phyloP scores from a whole-genome alignment of 2,113 vertebrate species.

The Heptranchias perlo region DNA sequence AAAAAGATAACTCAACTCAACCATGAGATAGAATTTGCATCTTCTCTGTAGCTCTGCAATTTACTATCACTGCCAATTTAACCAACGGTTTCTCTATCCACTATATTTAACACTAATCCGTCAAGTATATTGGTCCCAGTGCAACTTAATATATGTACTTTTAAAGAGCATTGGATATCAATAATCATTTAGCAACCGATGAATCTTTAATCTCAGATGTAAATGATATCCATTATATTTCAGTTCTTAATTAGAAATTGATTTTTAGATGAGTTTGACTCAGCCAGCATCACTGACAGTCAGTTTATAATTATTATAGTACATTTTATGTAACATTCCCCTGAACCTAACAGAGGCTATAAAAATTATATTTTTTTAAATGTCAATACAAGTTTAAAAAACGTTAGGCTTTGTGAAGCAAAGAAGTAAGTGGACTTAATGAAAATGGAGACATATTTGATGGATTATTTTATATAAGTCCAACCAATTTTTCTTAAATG shows the following conservation, averaged over 20 bases:
- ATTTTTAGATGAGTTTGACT: neutral
- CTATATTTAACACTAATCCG: neutral
- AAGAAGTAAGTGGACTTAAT: neutral
- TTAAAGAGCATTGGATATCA: neutral
- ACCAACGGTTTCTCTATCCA: neutral
- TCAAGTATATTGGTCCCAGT: neutral
- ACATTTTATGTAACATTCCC: neutral
- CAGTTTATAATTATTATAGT: neutral
- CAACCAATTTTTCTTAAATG: neutral
- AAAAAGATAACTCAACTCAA: neutral
- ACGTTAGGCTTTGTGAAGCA: neutral
- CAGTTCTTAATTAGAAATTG: constrained; percentile 28
- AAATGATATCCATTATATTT: constrained; percentile 10
- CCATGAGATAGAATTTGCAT: neutral
- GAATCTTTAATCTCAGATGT: neutral
- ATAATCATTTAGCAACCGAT: neutral
- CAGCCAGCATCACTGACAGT: neutral
- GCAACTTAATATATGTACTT: neutral
- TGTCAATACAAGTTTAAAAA: too few relatives aligned
- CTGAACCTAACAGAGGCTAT: neutral
- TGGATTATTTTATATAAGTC: neutral
- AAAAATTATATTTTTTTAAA: too few relatives aligned
- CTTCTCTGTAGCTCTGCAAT: neutral
- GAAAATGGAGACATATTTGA: neutral
- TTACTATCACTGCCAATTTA: neutral